These are phyloP conservation scores for Spisula solida DNA, from an alignment of 2,888 invertebrate species.

Conservation along the genomic window DNA sequence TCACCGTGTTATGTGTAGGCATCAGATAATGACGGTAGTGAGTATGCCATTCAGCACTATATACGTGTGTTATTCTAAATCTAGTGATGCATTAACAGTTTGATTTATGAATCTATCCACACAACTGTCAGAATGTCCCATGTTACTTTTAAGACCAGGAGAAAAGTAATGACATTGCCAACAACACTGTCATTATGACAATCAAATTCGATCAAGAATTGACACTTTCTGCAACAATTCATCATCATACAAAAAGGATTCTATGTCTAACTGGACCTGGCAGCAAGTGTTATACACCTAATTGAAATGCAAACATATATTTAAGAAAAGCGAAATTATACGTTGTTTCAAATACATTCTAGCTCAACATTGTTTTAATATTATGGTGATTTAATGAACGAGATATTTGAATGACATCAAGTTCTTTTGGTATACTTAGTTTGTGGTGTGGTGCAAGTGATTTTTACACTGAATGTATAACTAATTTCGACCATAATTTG, in stretches of 20 bases:
- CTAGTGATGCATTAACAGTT: too few species aligned
- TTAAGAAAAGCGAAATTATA: neutral
- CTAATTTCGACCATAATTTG: too few species aligned
- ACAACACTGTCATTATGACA: neutral
- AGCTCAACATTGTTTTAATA: too few species aligned
- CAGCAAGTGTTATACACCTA: neutral
- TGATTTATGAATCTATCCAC: neutral
- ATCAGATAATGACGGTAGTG: too few species aligned
- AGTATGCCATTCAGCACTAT: too few species aligned
- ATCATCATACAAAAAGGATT: neutral
- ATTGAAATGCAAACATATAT: neutral
- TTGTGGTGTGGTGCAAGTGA: too few species aligned
- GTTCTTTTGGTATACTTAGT: too few species aligned
- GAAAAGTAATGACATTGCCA: neutral
- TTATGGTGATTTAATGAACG: too few species aligned
- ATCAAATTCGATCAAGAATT: neutral
- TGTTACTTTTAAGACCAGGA: neutral
- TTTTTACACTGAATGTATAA: too few species aligned
- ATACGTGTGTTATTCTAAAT: too few species aligned
- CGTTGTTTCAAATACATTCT: neutral
- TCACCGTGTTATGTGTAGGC: too few species aligned
- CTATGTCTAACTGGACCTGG: neutral
- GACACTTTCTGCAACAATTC: neutral
- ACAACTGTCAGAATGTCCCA: neutral
- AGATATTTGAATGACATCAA: too few species aligned